Base-by-base conservation (phyloP, 1,140 invertebrate genomes). In the Leguminivora glycinivorella region DNA sequence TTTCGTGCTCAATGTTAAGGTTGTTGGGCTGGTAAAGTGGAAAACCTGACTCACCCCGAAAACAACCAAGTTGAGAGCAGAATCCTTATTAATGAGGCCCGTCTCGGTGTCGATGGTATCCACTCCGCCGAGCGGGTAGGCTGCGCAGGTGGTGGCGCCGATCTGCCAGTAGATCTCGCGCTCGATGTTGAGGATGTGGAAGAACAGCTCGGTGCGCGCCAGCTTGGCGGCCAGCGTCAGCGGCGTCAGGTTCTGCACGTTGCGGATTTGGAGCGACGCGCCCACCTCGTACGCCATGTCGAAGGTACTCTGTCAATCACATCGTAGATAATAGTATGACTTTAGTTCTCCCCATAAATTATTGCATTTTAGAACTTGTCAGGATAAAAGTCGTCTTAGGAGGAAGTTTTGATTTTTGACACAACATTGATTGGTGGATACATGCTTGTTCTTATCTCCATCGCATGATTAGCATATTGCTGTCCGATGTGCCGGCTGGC, bases 111-210 rank as follows among this genome's bases (percentile, higher is more conserved):
- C 96, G 72, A 99, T 99, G 0, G 98, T 99, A 85, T 99, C 99
- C 22, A 99, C 96, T 90, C 98, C 96, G 0, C 96, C 95, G n/a
- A 99, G 87, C 0, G 98, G 98, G 92, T 99, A 99, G 0, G 98
- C 98, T 0, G 98, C 98, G 88, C 98, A 99, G 0, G 97, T 98
- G 6, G 99, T 98, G 79, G 97, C 97, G 0, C 97, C 95, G 77
- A 99, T 96, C 89, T 98, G 97, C 98, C 98, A 99, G 84, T 98
- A 98, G 68, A 99, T 98, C 92, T 99, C 97, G 66, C 98, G 91
- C 81, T 98, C 96, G 63, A 98, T 96, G 88, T 98, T 98, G 75
- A 99, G 92, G 77, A 99, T 98, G 80, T 99, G 98, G 81, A 98
- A 98, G 88, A 98, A 99, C 93, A 99, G 96, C 85, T 99, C 97